phyloP scores from a whole-genome alignment of 2,113 vertebrate genomes.

The Protobothrops flavoviridis region DNA sequence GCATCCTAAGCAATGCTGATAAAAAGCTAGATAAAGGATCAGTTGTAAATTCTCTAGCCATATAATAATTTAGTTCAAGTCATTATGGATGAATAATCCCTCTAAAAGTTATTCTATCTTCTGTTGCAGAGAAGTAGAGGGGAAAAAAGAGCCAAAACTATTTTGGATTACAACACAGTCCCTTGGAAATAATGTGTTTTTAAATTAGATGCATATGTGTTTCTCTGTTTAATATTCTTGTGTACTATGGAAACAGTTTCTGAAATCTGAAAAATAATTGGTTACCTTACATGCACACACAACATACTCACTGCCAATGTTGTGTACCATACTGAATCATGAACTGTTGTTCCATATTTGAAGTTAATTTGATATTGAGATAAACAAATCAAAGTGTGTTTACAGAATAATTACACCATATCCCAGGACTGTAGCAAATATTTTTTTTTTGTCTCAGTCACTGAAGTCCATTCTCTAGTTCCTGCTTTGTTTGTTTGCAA shows the following conservation, averaged over 20 bases:
- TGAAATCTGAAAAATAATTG: slow-evolving; percentile 61
- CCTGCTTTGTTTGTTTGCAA: slow-evolving; percentile 67
- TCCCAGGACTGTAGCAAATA: slow-evolving; percentile 66
- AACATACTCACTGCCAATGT: slow-evolving; percentile 51
- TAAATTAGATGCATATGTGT: slow-evolving; percentile 67
- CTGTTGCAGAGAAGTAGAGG: slow-evolving; percentile 46
- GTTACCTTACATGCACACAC: slow-evolving; percentile 29
- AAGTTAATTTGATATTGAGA: slow-evolving; percentile 78
- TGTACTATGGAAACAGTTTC: slow-evolving; percentile 45
- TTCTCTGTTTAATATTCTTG: slow-evolving; percentile 56
- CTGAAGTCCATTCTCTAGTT: slow-evolving; percentile 67
- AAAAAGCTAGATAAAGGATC: neutral
- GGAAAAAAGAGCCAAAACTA: slow-evolving; percentile 43
- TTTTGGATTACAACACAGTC: slow-evolving; percentile 37
- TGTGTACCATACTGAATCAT: slow-evolving; percentile 66
- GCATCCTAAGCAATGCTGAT: neutral
- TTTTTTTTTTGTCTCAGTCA: slow-evolving; percentile 69
- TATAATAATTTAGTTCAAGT: slow-evolving; percentile 48
- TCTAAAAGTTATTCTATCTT: slow-evolving; percentile 43
- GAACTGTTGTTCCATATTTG: slow-evolving; percentile 70
- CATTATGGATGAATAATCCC: slow-evolving; percentile 49
- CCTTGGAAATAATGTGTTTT: slow-evolving; percentile 65
- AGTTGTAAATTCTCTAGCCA: slow-evolving; percentile 15
- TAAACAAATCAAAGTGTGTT: slow-evolving; percentile 82
- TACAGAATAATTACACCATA: slow-evolving; percentile 78